These are phyloP conservation scores for Hydrotaea diabolus DNA, from an alignment of 2,888 invertebrate genomes.

Conservation along the genomic window DNA sequence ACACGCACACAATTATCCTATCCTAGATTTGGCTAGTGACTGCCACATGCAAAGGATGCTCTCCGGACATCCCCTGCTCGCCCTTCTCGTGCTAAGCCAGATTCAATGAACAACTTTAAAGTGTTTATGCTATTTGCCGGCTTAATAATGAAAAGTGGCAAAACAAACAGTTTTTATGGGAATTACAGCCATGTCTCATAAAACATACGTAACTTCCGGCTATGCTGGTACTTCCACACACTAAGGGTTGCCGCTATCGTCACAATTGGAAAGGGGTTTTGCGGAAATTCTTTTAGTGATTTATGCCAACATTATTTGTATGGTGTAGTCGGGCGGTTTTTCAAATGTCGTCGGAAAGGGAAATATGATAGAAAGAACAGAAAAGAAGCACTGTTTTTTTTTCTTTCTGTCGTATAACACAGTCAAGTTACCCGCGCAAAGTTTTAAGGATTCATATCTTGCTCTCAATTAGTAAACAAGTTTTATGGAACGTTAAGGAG, in stretches of 20 bases:
- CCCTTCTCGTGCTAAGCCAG: no score
- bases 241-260: background rate
- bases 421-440: no score
- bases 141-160: conserved; percentile 21
- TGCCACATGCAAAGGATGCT: background rate
- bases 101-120: background rate
- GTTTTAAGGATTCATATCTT: no score
- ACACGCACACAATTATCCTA: background rate
- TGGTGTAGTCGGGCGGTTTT: background rate
- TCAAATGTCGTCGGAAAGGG: background rate
- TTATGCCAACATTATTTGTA: background rate
- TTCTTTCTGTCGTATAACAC: no score
- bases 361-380: background rate
- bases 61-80: background rate
- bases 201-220: background rate
- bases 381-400: background rate
- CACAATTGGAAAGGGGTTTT: background rate
- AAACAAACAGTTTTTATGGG: background rate
- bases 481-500: no score
- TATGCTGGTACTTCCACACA: background rate
- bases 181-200: background rate
- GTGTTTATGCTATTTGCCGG: background rate
- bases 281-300: background rate
- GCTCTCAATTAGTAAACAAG: no score
- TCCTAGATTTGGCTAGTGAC: no score